Evolutionary conservation across 2,888 invertebrate genomes (phyloP).

Genomic region (Troides aeacus): DNA sequence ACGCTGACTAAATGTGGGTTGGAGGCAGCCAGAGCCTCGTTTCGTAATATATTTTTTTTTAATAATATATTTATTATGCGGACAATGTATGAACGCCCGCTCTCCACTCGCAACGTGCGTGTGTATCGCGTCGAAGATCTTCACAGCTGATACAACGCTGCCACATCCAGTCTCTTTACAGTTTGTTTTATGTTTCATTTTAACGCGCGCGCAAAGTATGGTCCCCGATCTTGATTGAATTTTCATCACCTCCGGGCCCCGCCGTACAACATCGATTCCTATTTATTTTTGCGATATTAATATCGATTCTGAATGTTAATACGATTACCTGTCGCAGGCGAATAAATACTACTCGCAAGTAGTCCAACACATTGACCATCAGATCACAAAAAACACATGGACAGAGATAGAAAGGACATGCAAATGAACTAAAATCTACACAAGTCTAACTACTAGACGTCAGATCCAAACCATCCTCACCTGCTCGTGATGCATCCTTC

Average conservation of each 20-base stretch:
- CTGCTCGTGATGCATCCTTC: no score
- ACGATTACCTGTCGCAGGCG: neutral
- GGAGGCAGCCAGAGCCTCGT: no score
- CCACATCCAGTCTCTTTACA: slow-evolving; percentile 55
- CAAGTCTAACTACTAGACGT: no score
- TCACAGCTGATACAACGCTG: slow-evolving; percentile 53
- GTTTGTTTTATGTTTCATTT: slow-evolving; percentile 68
- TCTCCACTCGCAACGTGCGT: slow-evolving; percentile 35
- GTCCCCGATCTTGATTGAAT: slow-evolving; percentile 63
- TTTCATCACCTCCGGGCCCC: slow-evolving; percentile 57
- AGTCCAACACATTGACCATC: no score
- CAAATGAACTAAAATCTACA: no score
- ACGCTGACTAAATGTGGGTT: no score
- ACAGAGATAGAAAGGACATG: no score
- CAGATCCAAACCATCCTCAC: no score
- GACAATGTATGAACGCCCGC: neutral
- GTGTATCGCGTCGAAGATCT: slow-evolving; percentile 53
- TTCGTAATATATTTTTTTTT: no score
- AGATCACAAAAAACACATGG: no score
- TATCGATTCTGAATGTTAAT: slow-evolving; percentile 16
- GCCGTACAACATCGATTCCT: slow-evolving; percentile 42
- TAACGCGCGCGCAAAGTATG: slow-evolving; percentile 58
- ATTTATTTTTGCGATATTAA: slow-evolving; percentile 32
- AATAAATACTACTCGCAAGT: no score
- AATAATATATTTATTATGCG: no score